Evolutionary conservation across 2,797 vertebrate species (phyloP).

Genomic region (Oceanodroma leucorhoa): DNA sequence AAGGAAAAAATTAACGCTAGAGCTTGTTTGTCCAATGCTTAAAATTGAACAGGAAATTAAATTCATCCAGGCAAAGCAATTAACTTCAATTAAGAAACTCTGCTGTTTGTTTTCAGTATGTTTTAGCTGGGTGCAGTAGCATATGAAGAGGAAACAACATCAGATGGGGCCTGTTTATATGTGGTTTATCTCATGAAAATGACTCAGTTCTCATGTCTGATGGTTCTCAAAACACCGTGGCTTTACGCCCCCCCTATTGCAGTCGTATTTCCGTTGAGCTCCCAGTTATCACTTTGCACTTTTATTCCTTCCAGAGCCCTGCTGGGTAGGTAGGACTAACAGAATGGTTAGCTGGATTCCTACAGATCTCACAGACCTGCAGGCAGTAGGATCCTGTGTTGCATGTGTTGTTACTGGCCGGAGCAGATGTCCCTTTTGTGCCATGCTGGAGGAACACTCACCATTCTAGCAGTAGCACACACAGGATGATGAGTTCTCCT

Average conservation of each 20-base stretch:
- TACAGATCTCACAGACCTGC: not conserved
- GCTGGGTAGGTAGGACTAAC: not conserved
- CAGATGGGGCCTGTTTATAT: not conserved
- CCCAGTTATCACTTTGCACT: not conserved
- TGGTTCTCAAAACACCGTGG: not conserved
- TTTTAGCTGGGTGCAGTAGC: not conserved
- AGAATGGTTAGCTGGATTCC: not conserved
- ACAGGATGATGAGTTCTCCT: not conserved
- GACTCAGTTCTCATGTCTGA: not conserved
- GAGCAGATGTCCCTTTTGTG: not conserved
- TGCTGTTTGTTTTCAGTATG: not conserved
- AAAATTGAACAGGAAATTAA: not conserved
- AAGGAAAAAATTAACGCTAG: not conserved
- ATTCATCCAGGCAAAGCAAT: not conserved
- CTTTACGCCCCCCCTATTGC: accelerated
- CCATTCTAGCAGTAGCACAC: not conserved
- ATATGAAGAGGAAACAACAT: not conserved
- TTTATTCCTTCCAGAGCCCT: not conserved
- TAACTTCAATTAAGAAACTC: not conserved
- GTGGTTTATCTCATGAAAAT: not conserved
- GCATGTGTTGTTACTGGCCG: not conserved
- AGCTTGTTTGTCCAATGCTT: not conserved
- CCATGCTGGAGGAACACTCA: not conserved
- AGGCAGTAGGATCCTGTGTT: not conserved
- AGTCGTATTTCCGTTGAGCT: not conserved